These are phyloP conservation scores for Drosophila tropicalis DNA, from an alignment of 1,140 invertebrate species.

Conservation along the genomic window DNA sequence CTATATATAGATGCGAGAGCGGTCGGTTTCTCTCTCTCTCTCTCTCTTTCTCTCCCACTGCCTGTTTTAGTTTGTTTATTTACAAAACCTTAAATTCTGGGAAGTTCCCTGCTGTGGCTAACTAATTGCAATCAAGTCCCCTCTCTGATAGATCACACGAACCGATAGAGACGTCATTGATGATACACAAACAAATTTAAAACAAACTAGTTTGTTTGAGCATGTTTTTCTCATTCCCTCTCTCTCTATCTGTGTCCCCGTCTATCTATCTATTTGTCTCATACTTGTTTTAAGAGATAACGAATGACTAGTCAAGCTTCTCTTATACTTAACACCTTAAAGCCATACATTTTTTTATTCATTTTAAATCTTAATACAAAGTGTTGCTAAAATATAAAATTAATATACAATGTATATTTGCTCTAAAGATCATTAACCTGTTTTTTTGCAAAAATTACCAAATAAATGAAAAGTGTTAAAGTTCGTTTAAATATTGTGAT, in stretches of 20 bases:
- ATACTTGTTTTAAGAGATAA: not conserved
- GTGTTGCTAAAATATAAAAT: not conserved
- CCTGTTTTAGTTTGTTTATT: conserved; percentile 14
- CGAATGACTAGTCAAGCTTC: not conserved
- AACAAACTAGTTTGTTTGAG: conserved; percentile 27
- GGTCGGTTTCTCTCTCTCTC: not conserved
- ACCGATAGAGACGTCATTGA: conserved; percentile 37
- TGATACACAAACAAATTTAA: conserved; percentile 16
- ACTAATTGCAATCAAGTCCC: conserved; percentile 15
- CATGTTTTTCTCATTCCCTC: not conserved
- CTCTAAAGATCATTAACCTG: conserved; percentile 6
- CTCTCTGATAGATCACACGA: conserved; percentile 22
- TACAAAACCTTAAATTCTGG: conserved; percentile 18
- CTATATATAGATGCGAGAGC: not conserved
- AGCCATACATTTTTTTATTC: not conserved
- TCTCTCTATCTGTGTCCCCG: not conserved
- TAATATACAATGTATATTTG: not conserved
- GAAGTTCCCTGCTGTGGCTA: conserved; percentile 39
- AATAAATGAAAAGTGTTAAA: conserved; percentile 19
- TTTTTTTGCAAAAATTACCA: not conserved
- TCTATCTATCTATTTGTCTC: not conserved
- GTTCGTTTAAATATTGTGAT: not conserved
- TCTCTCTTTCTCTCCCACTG: not conserved
- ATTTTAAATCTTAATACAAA: not conserved
- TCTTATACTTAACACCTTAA: not conserved